Evolutionary conservation across 1,140 invertebrate genomes (phyloP), one percentile per base, ranked within the genome.

Genomic region (Dysdera silvatica): DNA sequence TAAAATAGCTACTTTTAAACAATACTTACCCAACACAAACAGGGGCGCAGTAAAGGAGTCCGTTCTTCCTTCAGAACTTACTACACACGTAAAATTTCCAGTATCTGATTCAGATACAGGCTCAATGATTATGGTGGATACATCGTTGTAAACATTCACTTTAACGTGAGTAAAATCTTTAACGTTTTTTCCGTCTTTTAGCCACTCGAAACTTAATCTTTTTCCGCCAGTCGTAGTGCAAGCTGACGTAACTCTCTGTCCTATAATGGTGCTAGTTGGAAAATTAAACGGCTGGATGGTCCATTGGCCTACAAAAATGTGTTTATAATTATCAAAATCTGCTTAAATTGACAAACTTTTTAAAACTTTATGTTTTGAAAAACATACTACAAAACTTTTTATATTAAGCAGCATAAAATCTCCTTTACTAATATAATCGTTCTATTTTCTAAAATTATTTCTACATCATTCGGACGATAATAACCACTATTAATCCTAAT

Each of bases 141-240:
- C 45, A 41, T 57, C 61, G 0, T 33, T 40, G 4, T 51, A 29
- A 3, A 33, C 33, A 1, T 40, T 32, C 1, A 63, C 32, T 63
- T 63, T 63, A 16, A 63, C 20, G 16, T 40, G 43, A 4, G 12
- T 16, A 43, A 71, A 70, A 23, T 69, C 71, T 2, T 71, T 69
- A 26, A 77, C 73, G 7, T 54, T 26, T 37, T 70, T 47, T 2
- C 74, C 74, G 61, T 78, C 74, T 67, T 77, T 77, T n/a, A 72
- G 65, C 77, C 77, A 78, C 14, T 67, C 61, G 31, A 78, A 72
- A 5, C 20, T 59, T 16, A 49, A 40, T 20, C 41, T 10, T 5
- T 47, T 29, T 20, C 57, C 51, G 7, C 61, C 51, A 8, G 56
- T 47, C 1, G 51, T 54, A 0, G 57, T 29, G 26, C 67, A 68